phyloP scores from a whole-genome alignment of 2,113 vertebrate genomes.

The Elephas maximus region DNA sequence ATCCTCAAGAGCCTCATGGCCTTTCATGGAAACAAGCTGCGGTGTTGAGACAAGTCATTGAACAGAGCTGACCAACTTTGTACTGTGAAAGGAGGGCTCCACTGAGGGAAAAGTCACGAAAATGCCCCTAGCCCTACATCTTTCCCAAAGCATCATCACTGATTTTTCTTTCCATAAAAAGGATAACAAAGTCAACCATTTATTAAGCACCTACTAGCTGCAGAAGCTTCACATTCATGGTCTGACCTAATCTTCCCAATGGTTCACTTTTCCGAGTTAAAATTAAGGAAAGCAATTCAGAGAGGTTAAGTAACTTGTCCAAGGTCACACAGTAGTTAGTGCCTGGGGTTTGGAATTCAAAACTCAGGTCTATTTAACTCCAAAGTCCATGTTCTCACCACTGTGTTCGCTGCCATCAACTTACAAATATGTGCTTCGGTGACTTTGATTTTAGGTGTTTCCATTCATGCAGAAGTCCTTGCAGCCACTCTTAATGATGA shows the following conservation, averaged over 20 bases:
- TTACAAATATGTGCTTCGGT: constrained; percentile 15
- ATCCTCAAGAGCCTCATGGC: not conserved
- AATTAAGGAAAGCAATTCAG: not conserved
- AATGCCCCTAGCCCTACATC: not conserved
- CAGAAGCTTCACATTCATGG: not conserved
- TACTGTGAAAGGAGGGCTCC: constrained; percentile 44
- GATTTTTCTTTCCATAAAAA: not conserved
- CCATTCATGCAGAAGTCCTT: not conserved
- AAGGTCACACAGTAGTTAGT: not conserved
- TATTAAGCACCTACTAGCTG: not conserved
- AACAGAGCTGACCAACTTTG: constrained; percentile 31
- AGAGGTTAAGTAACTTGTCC: not conserved
- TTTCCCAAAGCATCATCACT: not conserved
- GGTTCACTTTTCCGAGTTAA: not conserved
- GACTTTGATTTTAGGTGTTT: not conserved
- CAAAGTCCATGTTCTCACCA: not conserved
- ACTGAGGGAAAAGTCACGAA: not conserved
- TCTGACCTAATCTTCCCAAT: not conserved
- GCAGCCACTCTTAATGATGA: not conserved
- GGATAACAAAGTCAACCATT: not conserved
- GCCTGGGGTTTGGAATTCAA: not conserved
- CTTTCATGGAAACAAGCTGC: not conserved
- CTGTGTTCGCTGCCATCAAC: not conserved
- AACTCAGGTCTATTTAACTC: not conserved
- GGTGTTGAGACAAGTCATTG: not conserved